Evolutionary conservation across 1,140 invertebrate genomes (phyloP), one percentile per base, ranked within the genome.

Genomic region (Kradibia gibbosae): DNA sequence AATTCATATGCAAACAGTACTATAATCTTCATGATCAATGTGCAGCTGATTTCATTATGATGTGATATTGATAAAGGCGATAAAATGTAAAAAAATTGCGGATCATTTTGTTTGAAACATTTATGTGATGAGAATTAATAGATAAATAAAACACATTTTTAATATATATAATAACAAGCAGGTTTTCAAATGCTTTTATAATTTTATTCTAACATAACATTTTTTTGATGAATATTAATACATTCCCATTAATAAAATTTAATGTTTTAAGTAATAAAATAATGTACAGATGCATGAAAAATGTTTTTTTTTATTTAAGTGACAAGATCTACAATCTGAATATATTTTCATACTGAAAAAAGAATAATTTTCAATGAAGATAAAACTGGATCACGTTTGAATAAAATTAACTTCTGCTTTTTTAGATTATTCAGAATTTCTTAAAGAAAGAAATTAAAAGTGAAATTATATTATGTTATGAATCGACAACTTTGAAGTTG

Each of bases 401-500:
- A 31, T 36, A 36, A 20, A 25, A 36, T 74, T 74, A 31, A 73
- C 31, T 74, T 55, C 39, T 20, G 20, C 55, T 74, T 57, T 36
- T n/a, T n/a, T n/a, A n/a, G 34, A 74, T 13, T 34, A 34, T 55
- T 34, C 53, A 7, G n/a, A 53, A 34, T 36, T 22, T 34, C 50
- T 53, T 73, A 53, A 0, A 15, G 25, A 5, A 11, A 1, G 31
- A 73, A 73, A 73, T 73, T 53, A 31, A 74, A 74, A 74, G 72
- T 74, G 72, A 74, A 74, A 74, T 48, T 17, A 11, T 8, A 53
- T 8, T 53, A 53, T 7, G 55, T 25, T 3, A n/a, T 17, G 15
- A 42, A 17, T 42, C 36, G 1, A 42, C 36, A 45, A 42, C 28
- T 50, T 72, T 17, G 31, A 65, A 65, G 28, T 34, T 65, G 60